A percentile compares a stretch with the other conserved stretches of the same genome.
Evolutionary conservation across 2,888 invertebrate species (phyloP).

Genomic region (Lydus trimaculatus): DNA sequence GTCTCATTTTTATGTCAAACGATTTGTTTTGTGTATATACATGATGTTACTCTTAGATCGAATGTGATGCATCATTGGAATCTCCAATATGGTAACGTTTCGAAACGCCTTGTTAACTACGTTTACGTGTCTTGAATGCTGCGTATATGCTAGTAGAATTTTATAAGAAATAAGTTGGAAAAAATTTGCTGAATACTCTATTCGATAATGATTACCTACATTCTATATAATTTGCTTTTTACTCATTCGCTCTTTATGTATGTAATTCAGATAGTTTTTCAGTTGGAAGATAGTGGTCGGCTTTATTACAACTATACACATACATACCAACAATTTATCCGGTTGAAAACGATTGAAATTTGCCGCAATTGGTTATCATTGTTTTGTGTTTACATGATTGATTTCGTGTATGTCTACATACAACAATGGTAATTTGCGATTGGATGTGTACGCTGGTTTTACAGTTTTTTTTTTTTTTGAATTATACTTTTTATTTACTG

Average conservation of each 20-base stretch:
- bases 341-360: slow-evolving; percentile 1
- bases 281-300: neutral
- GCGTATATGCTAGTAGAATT: slow-evolving; percentile 26
- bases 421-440: neutral
- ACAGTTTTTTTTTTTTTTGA: neutral
- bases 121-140: slow-evolving; percentile 27
- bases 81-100: slow-evolving; percentile 23
- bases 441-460: neutral
- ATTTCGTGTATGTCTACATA: neutral
- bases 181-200: neutral
- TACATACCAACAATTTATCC: neutral
- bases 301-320: neutral
- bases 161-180: neutral
- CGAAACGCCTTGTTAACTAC: slow-evolving; percentile 28
- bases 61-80: slow-evolving; percentile 32
- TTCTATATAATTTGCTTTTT: neutral
- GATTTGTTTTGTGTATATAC: neutral
- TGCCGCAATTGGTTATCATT: neutral
- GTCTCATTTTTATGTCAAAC: neutral
- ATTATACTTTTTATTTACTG: too few species aligned
- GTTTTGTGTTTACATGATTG: slow-evolving; percentile 4
- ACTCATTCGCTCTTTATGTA: neutral
- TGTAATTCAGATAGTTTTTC: neutral
- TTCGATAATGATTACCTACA: neutral
- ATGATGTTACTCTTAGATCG: neutral